A percentile compares a stretch with the other conserved stretches of the same genome.
Conservation (phyloP, 2,888 invertebrate genomes). For the Tubulanus polymorphus region DNA sequence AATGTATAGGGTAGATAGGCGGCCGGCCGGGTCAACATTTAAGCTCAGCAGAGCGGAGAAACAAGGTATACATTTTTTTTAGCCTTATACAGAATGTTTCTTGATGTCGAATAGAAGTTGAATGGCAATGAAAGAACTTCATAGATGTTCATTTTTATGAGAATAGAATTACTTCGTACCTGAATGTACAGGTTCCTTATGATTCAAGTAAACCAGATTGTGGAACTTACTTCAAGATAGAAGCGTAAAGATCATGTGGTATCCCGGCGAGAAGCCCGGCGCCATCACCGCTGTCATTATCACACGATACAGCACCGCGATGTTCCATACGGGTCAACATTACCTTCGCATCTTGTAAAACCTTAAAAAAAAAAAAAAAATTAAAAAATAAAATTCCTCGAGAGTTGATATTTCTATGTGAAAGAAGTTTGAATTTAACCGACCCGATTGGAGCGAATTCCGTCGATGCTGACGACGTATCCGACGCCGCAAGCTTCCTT, state of each 20-base stretch:
- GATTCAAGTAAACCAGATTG: no score
- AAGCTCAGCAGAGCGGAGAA: no score
- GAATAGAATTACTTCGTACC: no score
- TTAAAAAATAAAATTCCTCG: constrained; percentile 1
- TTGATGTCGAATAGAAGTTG: no score
- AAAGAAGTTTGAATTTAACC: constrained; percentile 6
- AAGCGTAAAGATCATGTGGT: constrained; percentile 87
- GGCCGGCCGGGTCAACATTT: no score
- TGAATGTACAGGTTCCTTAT: no score
- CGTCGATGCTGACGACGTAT: constrained; percentile 97
- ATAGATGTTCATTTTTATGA: no score
- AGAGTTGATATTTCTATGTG: background rate
- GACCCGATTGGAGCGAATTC: constrained; percentile 80
- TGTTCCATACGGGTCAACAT: constrained; percentile 98
- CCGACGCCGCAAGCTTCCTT: constrained; percentile 99
- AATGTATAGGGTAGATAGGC: no score
- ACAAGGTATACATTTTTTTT: no score
- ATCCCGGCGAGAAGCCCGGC: constrained; percentile 96
- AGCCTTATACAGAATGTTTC: no score
- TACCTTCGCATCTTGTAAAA: constrained; percentile 90
- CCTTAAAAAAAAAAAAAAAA: constrained; percentile 60
- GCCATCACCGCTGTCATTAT: constrained; percentile 99
- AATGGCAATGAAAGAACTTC: no score
- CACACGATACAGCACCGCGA: constrained; percentile 97
- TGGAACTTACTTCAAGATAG: constrained; percentile 53